Percentiles rank a stretch among this genome's conserved stretches.
These are phyloP conservation scores for Anableps anableps DNA, from an alignment of 2,797 vertebrate species.

Conservation along the genomic window DNA sequence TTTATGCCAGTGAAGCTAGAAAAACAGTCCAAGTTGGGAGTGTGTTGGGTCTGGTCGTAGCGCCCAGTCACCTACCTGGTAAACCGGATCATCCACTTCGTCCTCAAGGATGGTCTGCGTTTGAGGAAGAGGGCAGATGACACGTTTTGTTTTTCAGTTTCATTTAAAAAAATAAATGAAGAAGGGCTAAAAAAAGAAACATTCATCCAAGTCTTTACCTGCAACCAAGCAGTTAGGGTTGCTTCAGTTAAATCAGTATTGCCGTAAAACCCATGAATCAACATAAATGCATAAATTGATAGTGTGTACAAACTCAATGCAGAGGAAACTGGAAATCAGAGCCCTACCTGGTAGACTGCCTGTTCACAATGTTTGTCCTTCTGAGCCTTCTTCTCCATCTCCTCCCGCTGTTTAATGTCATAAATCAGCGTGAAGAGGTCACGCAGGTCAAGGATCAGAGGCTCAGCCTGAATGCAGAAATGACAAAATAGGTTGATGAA, in stretches of 20 bases:
- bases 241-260: conserved; percentile 27
- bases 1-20: conserved; percentile 44
- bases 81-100: conserved; percentile 97
- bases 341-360: conserved; percentile 94
- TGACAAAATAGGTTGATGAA: background rate
- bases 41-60: conserved; percentile 25
- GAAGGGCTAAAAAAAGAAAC: background rate
- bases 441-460: conserved; percentile 95
- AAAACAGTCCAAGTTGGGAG: conserved; percentile 38
- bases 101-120: conserved; percentile 98
- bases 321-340: background rate
- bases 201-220: conserved; percentile 10
- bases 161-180: conserved; percentile 27
- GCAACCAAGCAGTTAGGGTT: background rate
- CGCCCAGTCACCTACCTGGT: conserved; percentile 89
- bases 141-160: conserved; percentile 54
- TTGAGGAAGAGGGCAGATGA: conserved; percentile 75
- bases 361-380: conserved; percentile 99
- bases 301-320: conserved; percentile 27
- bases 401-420: conserved; percentile 97
- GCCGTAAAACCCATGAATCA: conserved; percentile 15
- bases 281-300: conserved; percentile 19
- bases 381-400: conserved; percentile 97
- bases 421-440: conserved; percentile 99
- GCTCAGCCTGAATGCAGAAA: conserved; percentile 86